A percentile compares a stretch with the other conserved stretches of the same genome.
Evolutionary conservation across 2,797 vertebrate species (phyloP).

Genomic region (Manis crassicaudata): DNA sequence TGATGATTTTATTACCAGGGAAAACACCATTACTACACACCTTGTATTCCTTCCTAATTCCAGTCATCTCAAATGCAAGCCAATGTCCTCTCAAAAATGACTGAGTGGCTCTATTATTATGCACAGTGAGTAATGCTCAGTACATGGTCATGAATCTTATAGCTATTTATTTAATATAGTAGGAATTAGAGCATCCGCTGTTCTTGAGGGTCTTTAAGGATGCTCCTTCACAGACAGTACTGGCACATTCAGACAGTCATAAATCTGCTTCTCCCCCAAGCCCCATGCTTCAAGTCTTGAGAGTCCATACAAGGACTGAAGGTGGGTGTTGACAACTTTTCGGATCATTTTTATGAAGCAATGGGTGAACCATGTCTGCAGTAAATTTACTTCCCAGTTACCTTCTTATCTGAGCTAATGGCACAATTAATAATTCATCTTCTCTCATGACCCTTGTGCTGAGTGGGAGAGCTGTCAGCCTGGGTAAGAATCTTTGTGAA

Average conservation of each 20-base stretch:
- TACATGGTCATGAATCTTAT: not conserved
- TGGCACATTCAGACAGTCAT: not conserved
- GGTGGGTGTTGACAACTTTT: not conserved
- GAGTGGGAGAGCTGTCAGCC: not conserved
- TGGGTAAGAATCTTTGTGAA: not conserved
- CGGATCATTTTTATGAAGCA: not conserved
- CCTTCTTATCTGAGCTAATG: not conserved
- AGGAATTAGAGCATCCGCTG: not conserved
- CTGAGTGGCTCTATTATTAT: not conserved
- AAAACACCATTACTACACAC: not conserved
- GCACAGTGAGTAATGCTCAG: not conserved
- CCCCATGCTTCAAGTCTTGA: not conserved
- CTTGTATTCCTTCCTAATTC: not conserved
- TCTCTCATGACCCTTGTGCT: not conserved
- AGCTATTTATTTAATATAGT: not conserved
- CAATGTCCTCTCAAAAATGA: not conserved
- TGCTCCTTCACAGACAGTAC: not conserved
- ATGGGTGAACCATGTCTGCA: rapidly evolving
- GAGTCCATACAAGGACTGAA: not conserved
- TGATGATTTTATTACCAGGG: not conserved
- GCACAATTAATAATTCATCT: not conserved
- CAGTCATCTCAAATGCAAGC: not conserved
- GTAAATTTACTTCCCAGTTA: not conserved
- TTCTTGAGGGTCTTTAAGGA: not conserved
- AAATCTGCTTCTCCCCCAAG: not conserved